Evolutionary conservation across 2,888 invertebrate species (phyloP).

Genomic region (Megalurothrips usitatus): DNA sequence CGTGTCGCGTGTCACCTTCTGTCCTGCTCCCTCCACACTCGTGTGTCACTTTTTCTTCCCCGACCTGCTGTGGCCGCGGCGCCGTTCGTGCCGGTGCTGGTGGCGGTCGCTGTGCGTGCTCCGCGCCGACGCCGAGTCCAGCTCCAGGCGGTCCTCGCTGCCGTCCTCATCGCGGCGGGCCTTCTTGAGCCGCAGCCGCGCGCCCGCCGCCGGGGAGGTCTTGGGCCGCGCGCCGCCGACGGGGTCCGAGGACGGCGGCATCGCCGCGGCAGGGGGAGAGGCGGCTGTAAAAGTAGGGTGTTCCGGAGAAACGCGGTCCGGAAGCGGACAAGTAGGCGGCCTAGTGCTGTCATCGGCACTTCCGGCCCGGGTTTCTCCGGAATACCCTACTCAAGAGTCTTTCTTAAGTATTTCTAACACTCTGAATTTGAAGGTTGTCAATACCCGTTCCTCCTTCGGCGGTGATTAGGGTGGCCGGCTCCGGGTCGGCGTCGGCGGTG

Average conservation of each 20-base stretch:
- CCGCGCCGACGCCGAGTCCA: neutral
- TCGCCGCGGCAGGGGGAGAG: too few relatives aligned
- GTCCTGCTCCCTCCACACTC: neutral
- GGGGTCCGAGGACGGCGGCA: neutral
- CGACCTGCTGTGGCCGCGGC: neutral
- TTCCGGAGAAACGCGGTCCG: too few relatives aligned
- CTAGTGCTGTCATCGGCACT: too few relatives aligned
- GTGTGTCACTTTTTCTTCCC: neutral
- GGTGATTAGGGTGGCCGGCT: neutral
- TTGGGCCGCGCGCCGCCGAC: conserved; percentile 9
- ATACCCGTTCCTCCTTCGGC: neutral
- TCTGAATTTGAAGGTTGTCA: too few relatives aligned
- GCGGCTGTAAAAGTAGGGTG: too few relatives aligned
- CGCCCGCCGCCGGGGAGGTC: neutral
- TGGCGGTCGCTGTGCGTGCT: too few relatives aligned
- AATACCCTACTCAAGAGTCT: too few relatives aligned
- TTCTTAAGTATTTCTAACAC: too few relatives aligned
- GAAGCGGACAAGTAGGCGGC: too few relatives aligned
- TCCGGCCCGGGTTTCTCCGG: too few relatives aligned
- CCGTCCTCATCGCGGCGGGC: neutral
- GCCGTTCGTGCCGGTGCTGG: neutral
- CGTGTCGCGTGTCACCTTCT: neutral
- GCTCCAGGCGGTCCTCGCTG: neutral
- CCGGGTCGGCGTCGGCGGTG: neutral
- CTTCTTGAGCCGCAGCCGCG: neutral